Base-by-base conservation (phyloP, 1,140 invertebrate species). In the Apis florea region DNA sequence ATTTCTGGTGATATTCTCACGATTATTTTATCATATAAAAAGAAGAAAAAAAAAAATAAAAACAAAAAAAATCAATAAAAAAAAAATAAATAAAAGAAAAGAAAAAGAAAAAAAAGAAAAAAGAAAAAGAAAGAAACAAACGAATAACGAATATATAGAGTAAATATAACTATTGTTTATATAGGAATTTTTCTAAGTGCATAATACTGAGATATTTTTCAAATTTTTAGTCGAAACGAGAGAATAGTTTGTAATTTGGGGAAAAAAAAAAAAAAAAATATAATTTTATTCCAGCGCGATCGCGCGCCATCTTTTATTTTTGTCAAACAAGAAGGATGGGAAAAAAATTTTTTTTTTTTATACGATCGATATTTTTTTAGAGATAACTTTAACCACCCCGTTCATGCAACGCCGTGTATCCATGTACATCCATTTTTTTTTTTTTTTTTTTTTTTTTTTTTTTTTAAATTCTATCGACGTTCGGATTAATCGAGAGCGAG, bases 111-210 rank as follows among this genome's bases (percentile, higher is more conserved):
- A 17, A 19, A 26, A 12, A 19, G 2, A 15, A 72, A 72, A 15
- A 26, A 1, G 11, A 12, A 21, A 21, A 13, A 66, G 10, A 40
- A 13, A 40, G 31, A 66, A 21, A 66, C 17, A 40, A 66, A 47
- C 9, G 19, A 71, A 17, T 31, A 47, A 26, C 49, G 40, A 10
- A 31, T 63, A 31, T 63, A 56, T 67, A 66, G 47, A 74, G 15
- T 63, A 82, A 83, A 83, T 72, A 83, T 72, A 74, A 68, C 31
- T 83, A 83, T 72, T 47, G 26, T 72, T 56, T 72, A 12, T 72
- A 40, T 15, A 72, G 54, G 40, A 58, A 58, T 56, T 72, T 72
- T 56, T 69, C 47, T 49, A 69, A 51, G n/a, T 19, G 24, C 54
- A 12, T 56, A 17, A 21, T 40, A 40, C n/a, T 21, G 24, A 51